Evolutionary conservation across 1,140 invertebrate genomes (phyloP), one percentile per base, ranked within the genome.

Genomic region (Drosophila cardini): DNA sequence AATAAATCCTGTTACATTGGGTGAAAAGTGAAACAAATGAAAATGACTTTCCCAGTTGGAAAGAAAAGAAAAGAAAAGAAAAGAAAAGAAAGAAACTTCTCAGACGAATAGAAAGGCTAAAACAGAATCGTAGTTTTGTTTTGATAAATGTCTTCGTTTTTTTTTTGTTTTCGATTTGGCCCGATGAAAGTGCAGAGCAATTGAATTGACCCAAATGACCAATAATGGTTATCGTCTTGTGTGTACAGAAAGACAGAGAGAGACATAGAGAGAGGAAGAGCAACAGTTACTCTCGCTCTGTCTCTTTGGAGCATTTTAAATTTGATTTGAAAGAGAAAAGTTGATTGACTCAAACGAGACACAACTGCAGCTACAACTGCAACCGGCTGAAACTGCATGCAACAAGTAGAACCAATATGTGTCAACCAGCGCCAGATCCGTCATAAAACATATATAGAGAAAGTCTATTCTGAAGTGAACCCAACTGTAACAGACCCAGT

Each of bases 151-250:
- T 15, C 4, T 32, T 53, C 40, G 45, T 75, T 61, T 34, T n/a
- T 15, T 36, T 26, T 11, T 9, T 8, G 15, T 62, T 56, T 8
- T 70, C 9, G 26, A 62, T 65, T 72, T 70, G 75, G 75, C 64
- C 61, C 40, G 71, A 76, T 79, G 83, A 87, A 86, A 87, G 79
- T 83, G 83, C 68, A 52, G 72, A 56, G 76, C 84, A 83, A 87
- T 83, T 83, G 79, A 87, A 83, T 89, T 83, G 83, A 87, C 83
- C 83, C 76, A 87, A 89, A 89, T 87, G 83, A 79, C 83, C 83
- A 89, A 89, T 83, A 84, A 72, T 75, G 73, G 73, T 56, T 55
- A 61, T 15, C 26, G 26, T 61, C 52, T 50, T 40, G 42, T 16
- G 42, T 15, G 21, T 8, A 36, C 34, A 42, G n/a, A n/a, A n/a